Base-by-base conservation (phyloP, 2,888 invertebrate species). In the Copidosoma aretas region DNA sequence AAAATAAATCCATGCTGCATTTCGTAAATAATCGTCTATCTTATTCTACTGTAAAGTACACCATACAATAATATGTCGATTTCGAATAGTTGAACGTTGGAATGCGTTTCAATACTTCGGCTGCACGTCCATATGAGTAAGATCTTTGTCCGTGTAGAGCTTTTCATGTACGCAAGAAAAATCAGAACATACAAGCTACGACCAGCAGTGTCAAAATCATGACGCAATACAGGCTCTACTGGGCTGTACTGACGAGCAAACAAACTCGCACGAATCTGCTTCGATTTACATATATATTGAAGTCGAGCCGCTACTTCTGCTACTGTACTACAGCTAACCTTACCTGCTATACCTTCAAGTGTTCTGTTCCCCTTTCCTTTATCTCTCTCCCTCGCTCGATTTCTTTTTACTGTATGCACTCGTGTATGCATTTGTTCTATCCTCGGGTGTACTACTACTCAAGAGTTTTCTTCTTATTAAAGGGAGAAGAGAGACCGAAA, bases 221-320 rank as follows among this genome's bases (percentile, higher is more conserved):
- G 59, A 57, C 58, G 43, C 1, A 41, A 51, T 39, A 41, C 41
- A 22, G 32, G 43, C 17, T 58, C 43, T 14, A 15, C 46, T 62
- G 59, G 32, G 32, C 4, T 8, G 32, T 32, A 71, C 56, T 60
- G 58, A 60, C 59, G 49, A 71, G 67, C 67, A 70, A 73, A 73
- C 69, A 68, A 66, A 72, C 52, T 64, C 60, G 70, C 79, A 80
- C 76, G 79, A 82, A 82, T 82, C 81, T 79, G 81, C 80, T 81
- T 79, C 78, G 80, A 82, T 82, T 82, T 82, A 82, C 82, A 82
- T 82, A 82, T 82, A 82, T 82, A 82, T 82, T 82, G 82, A 81
- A 82, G 80, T 71, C 75, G 68, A 75, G 73, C 14, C 5, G 65
- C 73, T 75, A 73, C 77, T 73, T 71, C 60, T 73, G 56, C 67